Evolutionary conservation across 30 jellyfish, hydroid and myxozoan species (phyloP).

Genomic region (Haliclystus octoradiatus): DNA sequence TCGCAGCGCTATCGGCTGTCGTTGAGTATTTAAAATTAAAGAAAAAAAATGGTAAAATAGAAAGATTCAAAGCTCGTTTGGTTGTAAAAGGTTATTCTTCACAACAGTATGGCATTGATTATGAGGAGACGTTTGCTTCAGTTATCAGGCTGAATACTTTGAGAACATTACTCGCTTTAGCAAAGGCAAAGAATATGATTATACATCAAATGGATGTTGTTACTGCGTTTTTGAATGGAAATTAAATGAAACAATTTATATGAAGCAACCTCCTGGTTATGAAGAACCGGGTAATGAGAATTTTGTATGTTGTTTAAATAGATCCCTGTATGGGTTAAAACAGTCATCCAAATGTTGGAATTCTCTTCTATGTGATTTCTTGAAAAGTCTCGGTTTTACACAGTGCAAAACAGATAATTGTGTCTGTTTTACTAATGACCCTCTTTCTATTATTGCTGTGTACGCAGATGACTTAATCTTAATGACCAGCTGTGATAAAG

Average conservation of each 20-base stretch:
- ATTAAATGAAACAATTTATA: slow-evolving; percentile 7
- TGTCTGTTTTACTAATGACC: slow-evolving; percentile 1
- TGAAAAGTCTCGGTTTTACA: slow-evolving; percentile 1
- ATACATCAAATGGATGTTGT: slow-evolving; percentile 37
- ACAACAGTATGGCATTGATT: slow-evolving; percentile 6
- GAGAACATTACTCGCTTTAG: slow-evolving; percentile 28
- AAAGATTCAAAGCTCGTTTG: slow-evolving; percentile 11
- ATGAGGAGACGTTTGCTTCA: slow-evolving; percentile 16
- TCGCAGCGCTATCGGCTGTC: too few species aligned
- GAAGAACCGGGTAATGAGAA: slow-evolving; percentile 12
- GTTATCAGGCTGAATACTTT: slow-evolving; percentile 11
- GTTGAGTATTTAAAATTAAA: slow-evolving; percentile 3
- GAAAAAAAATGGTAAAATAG: not conserved
- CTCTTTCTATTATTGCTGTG: not conserved
- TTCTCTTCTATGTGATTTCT: not conserved
- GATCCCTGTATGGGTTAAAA: slow-evolving; percentile 15
- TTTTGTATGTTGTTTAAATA: slow-evolving; percentile 7
- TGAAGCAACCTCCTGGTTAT: slow-evolving; percentile 26
- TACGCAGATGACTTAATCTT: slow-evolving; percentile 1
- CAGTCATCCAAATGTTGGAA: slow-evolving; percentile 23
- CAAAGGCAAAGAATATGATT: slow-evolving; percentile 1
- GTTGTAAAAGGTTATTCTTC: not conserved
- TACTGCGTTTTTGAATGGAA: slow-evolving; percentile 24
- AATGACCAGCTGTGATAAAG: too few species aligned
- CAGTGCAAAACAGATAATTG: too few species aligned